Evolutionary conservation across 1,140 invertebrate genomes (phyloP).

Genomic region (Hycleus phaleratus): DNA sequence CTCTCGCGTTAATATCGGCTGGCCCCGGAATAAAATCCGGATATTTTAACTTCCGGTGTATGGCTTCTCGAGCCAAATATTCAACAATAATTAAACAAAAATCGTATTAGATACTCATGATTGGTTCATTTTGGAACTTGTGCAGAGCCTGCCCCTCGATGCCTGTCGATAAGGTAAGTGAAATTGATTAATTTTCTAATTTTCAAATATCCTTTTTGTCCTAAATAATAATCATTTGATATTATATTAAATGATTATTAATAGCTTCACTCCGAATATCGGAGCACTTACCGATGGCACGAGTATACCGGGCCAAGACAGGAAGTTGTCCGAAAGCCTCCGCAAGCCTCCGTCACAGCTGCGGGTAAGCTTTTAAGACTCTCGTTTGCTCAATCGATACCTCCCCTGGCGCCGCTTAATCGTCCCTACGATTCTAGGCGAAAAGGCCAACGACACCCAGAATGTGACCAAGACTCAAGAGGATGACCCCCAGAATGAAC

Average conservation of each 20-base stretch:
- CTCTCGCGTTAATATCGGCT: conserved; percentile 8
- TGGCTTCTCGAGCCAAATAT: conserved; percentile 21
- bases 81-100: conserved; percentile 5
- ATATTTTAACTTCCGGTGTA: conserved; percentile 17
- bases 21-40: conserved; percentile 6
- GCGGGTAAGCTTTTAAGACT: conserved; percentile 34
- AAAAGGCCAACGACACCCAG: conserved; percentile 34
- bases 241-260: neutral
- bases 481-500: conserved; percentile 27
- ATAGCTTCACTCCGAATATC: conserved; percentile 84
- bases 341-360: conserved; percentile 48
- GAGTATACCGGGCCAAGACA: conserved; percentile 67
- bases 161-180: conserved; percentile 83
- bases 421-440: conserved; percentile 30
- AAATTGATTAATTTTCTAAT: neutral
- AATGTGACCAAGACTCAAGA: conserved; percentile 16
- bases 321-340: conserved; percentile 53
- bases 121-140: conserved; percentile 90
- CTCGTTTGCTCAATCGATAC: conserved; percentile 3
- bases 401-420: conserved; percentile 39
- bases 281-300: conserved; percentile 89
- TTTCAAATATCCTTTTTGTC: neutral
- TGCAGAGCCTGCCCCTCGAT: conserved; percentile 88
- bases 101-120: conserved; percentile 55
- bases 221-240: neutral